Evolutionary conservation across 2,888 invertebrate genomes (phyloP).

Genomic region (Drosophila pseudotakahashii): DNA sequence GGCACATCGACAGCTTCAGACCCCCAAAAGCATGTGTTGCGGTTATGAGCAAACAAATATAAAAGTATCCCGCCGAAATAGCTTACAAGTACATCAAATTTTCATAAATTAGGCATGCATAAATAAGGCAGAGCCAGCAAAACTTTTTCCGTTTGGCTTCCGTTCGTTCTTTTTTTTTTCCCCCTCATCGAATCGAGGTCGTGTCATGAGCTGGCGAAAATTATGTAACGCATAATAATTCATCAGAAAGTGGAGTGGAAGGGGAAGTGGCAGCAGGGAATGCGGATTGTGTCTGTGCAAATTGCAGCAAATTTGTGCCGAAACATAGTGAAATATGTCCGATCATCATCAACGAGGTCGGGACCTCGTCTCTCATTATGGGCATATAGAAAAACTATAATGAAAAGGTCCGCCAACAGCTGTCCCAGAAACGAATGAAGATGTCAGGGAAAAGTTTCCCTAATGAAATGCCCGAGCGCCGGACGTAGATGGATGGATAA

Average conservation of each 20-base stretch:
- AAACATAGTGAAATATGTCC: slow-evolving; percentile 28
- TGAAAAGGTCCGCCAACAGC: slow-evolving; percentile 32
- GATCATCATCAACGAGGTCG: slow-evolving; percentile 28
- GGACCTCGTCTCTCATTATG: slow-evolving; percentile 24
- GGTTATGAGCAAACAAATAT: slow-evolving; percentile 77
- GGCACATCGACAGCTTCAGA: slow-evolving; percentile 41
- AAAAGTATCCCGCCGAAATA: slow-evolving; percentile 77
- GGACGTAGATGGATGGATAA: slow-evolving; percentile 36
- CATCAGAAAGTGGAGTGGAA: slow-evolving; percentile 50
- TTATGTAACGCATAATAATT: slow-evolving; percentile 77
- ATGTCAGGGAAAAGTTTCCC: slow-evolving; percentile 29
- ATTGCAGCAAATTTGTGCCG: slow-evolving; percentile 69
- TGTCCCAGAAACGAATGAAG: slow-evolving; percentile 28
- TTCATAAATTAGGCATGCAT: slow-evolving; percentile 79
- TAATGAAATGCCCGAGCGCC: slow-evolving; percentile 27
- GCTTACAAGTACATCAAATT: slow-evolving; percentile 80
- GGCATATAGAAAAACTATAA: slow-evolving; percentile 19
- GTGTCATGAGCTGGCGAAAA: slow-evolving; percentile 73
- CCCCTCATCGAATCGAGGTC: slow-evolving; percentile 7
- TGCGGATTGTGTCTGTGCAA: slow-evolving; percentile 54
- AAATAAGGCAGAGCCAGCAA: slow-evolving; percentile 60
- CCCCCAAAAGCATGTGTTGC: slow-evolving; percentile 66
- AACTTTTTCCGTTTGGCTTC: slow-evolving; percentile 55
- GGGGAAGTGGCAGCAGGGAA: background rate
- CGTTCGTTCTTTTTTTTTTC: background rate